phyloP scores from a whole-genome alignment of 2,888 invertebrate genomes.

The Venusia cambrica region DNA sequence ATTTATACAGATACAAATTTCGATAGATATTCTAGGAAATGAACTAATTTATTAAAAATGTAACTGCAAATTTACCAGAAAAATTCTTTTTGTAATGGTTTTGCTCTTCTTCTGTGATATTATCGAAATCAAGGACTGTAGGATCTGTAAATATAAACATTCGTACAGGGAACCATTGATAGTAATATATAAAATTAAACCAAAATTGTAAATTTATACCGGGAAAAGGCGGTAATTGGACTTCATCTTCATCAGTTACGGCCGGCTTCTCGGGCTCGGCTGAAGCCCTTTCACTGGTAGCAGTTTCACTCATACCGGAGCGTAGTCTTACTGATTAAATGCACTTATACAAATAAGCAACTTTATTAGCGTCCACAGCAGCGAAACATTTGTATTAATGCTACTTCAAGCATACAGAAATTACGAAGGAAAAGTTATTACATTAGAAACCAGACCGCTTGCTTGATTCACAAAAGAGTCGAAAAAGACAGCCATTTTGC shows the following conservation, averaged over 20 bases:
- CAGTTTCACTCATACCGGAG: constrained; percentile 54
- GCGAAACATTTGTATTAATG: constrained; percentile 3
- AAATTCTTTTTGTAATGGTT: constrained; percentile 74
- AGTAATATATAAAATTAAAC: not conserved
- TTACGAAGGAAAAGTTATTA: constrained; percentile 1
- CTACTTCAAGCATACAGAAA: not conserved
- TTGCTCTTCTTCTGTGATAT: constrained; percentile 76
- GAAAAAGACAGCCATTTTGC: no score
- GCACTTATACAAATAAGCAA: constrained; percentile 5
- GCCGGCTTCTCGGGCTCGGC: constrained; percentile 64
- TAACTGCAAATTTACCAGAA: constrained; percentile 48
- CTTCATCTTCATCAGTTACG: constrained; percentile 42
- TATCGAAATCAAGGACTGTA: constrained; percentile 73
- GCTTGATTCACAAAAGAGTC: constrained; percentile 34
- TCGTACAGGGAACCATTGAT: not conserved
- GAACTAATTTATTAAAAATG: not conserved
- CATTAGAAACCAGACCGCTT: constrained; percentile 31
- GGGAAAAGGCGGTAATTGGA: constrained; percentile 70
- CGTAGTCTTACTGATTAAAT: not conserved
- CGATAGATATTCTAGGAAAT: not conserved
- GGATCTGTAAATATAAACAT: constrained; percentile 52
- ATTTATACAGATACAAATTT: not conserved
- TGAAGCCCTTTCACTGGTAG: constrained; percentile 47
- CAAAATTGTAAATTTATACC: constrained; percentile 39
- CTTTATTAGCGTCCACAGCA: constrained; percentile 2